Evolutionary conservation across 2,888 invertebrate genomes (phyloP).

Genomic region (Salpingus planirostris): DNA sequence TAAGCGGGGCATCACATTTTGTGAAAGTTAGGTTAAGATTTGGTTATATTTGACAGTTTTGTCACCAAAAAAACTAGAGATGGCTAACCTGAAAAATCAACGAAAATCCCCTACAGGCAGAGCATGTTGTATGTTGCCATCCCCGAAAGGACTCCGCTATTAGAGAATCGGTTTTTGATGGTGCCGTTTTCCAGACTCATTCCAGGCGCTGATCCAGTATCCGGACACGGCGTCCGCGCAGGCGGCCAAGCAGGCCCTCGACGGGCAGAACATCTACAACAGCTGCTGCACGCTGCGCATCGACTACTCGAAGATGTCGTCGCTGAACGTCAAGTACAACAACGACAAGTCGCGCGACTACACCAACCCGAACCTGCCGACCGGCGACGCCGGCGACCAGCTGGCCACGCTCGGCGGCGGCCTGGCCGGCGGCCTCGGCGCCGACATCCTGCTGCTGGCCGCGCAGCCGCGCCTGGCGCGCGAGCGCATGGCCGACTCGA

Average conservation of each 20-base stretch:
- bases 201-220: constrained; percentile 98
- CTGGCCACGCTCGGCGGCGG: constrained; percentile 47
- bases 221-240: constrained; percentile 95
- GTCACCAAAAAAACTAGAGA: too few relatives aligned
- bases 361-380: constrained; percentile 95
- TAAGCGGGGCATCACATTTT: too few relatives aligned
- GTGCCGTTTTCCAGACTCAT: constrained; percentile 63
- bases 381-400: constrained; percentile 70
- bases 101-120: too few relatives aligned
- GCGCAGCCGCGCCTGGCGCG: constrained; percentile 45
- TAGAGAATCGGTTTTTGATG: neutral
- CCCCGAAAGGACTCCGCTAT: too few relatives aligned
- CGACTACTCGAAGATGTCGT: constrained; percentile 97
- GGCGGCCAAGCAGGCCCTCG: constrained; percentile 92
- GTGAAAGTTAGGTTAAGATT: too few relatives aligned
- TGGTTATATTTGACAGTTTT: too few relatives aligned
- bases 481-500: constrained; percentile 54
- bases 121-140: too few relatives aligned
- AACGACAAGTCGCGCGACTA: constrained; percentile 99
- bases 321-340: constrained; percentile 98
- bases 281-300: constrained; percentile 98
- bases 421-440: constrained; percentile 49
- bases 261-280: constrained; percentile 99
- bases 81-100: too few relatives aligned
- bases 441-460: constrained; percentile 55